Percentiles rank a stretch among this genome's conserved stretches.
Conservation (phyloP, 1,140 invertebrate genomes). For the Atta texana region DNA sequence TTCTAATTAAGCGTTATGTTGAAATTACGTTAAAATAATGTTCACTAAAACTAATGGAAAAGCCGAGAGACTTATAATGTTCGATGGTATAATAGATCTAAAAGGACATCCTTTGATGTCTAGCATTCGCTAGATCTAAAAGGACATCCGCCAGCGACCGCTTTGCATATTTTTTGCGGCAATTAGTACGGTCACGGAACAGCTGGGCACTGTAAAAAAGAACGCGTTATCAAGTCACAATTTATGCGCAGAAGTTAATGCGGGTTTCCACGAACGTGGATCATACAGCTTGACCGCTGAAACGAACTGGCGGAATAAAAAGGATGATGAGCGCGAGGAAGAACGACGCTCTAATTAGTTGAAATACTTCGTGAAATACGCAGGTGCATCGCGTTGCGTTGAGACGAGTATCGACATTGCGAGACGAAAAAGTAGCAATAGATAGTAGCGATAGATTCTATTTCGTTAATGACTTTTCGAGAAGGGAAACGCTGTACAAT, state of each 20-base stretch:
- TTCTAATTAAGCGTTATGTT: neutral
- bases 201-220: conserved; percentile 34
- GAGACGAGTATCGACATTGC: conserved; percentile 4
- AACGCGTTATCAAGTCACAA: conserved; percentile 44
- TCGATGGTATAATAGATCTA: neutral
- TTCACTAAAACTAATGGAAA: conserved; percentile 25
- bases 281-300: conserved; percentile 38
- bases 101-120: conserved; percentile 2
- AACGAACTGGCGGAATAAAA: conserved; percentile 31
- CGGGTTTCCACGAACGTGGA: conserved; percentile 27
- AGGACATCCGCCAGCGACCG: neutral
- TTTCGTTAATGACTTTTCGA: conserved; percentile 46
- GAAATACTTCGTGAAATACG: conserved; percentile 43
- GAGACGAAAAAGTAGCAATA: neutral
- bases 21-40: neutral
- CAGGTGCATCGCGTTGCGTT: neutral
- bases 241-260: conserved; percentile 49
- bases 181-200: conserved; percentile 49
- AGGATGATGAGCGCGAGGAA: neutral
- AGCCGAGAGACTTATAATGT: neutral
- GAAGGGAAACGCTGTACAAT: conserved; percentile 19
- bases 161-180: conserved; percentile 35
- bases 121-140: neutral
- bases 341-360: conserved; percentile 63
- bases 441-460: conserved; percentile 15